Percentiles rank a stretch among this genome's conserved stretches.
These are phyloP conservation scores for Nycticebus coucang DNA, from an alignment of 2,113 vertebrate genomes.

Conservation along the genomic window DNA sequence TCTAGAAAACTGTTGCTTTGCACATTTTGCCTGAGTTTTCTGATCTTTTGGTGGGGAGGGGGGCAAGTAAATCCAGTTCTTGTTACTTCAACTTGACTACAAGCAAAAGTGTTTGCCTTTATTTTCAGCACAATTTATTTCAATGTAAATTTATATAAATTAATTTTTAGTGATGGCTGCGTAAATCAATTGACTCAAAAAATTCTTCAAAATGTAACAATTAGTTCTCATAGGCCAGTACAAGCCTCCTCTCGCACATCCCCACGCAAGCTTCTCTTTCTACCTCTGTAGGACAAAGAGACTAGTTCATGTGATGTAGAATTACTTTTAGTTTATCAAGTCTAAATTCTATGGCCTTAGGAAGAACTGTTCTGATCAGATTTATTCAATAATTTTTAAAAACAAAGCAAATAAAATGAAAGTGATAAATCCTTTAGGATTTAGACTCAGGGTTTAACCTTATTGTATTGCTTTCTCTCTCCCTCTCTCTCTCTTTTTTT, in stretches of 20 bases:
- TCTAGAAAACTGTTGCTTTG: conserved; percentile 11
- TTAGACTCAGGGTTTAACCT: background rate
- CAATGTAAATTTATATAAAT: background rate
- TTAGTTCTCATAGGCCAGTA: background rate
- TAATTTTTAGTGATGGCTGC: background rate
- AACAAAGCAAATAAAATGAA: conserved; percentile 11
- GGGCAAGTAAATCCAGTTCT: background rate
- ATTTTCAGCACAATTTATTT: conserved; percentile 23
- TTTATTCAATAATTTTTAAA: background rate
- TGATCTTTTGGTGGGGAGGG: background rate
- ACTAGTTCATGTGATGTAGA: background rate
- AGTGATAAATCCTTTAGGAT: background rate
- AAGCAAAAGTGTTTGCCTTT: background rate
- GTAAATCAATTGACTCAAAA: background rate
- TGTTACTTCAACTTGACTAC: background rate
- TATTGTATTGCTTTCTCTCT: background rate
- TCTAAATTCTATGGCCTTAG: background rate
- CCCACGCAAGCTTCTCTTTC: background rate
- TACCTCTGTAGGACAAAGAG: background rate
- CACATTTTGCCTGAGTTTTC: background rate
- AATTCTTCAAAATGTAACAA: background rate
- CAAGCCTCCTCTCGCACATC: background rate
- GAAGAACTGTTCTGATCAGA: background rate
- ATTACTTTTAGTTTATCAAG: conserved; percentile 1
- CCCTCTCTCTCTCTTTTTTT: background rate